phyloP scores from a whole-genome alignment of 1,140 invertebrate genomes.

The Pogonognathellus flavescens region DNA sequence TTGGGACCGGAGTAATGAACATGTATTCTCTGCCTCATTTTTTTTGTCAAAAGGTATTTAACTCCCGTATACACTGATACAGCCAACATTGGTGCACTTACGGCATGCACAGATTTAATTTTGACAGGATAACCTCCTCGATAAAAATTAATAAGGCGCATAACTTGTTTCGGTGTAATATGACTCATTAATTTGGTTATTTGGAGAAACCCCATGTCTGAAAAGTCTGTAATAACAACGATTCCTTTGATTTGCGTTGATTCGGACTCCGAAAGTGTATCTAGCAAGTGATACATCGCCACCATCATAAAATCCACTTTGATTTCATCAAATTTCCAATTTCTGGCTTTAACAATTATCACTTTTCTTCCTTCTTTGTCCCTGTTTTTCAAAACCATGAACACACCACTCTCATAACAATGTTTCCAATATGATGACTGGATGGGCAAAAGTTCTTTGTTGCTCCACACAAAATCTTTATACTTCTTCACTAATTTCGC shows the following conservation, averaged over 20 bases:
- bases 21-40: background rate
- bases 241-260: background rate
- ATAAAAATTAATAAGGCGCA: background rate
- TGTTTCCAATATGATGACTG: background rate
- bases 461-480: background rate
- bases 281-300: background rate
- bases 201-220: background rate
- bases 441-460: background rate
- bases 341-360: background rate
- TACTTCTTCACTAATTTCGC: background rate
- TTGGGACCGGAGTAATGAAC: background rate
- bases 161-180: background rate
- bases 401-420: background rate
- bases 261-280: background rate
- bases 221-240: background rate
- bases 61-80: background rate
- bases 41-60: background rate
- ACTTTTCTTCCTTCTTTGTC: background rate
- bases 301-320: background rate
- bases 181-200: background rate
- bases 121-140: slow-evolving; percentile 5
- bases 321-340: background rate
- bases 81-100: background rate
- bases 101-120: background rate
- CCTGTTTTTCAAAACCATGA: background rate